Conservation (phyloP, 2,113 vertebrate species). For the Perca fluviatilis region DNA sequence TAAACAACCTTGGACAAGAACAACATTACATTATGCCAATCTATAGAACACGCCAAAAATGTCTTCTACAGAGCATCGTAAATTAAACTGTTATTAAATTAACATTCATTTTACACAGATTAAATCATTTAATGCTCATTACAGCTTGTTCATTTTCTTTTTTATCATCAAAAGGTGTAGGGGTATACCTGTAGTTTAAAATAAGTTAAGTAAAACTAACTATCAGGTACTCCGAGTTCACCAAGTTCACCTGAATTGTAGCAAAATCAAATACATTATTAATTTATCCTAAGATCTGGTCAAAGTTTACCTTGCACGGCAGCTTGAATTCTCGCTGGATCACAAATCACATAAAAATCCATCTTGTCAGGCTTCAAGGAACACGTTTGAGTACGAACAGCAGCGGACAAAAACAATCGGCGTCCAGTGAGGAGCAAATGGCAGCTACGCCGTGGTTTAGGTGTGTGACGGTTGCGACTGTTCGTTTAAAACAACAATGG, state of each 20-base stretch:
- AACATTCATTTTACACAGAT: background rate
- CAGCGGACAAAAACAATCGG: too few relatives aligned
- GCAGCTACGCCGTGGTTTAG: too few relatives aligned
- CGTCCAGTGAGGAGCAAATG: too few relatives aligned
- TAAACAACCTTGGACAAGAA: constrained; percentile 50
- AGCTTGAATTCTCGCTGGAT: too few relatives aligned
- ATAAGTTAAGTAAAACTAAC: background rate
- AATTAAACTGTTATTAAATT: background rate
- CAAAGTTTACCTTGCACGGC: background rate
- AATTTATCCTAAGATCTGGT: background rate
- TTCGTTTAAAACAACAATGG: too few relatives aligned
- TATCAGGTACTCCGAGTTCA: background rate
- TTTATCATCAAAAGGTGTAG: background rate
- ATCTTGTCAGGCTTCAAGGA: too few relatives aligned
- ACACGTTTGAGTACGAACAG: too few relatives aligned
- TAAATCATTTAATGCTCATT: background rate
- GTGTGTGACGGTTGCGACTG: too few relatives aligned
- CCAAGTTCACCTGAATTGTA: background rate
- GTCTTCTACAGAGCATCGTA: background rate
- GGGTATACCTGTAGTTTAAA: background rate
- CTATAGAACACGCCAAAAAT: background rate
- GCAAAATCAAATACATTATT: background rate
- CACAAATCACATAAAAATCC: too few relatives aligned
- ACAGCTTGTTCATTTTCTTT: background rate
- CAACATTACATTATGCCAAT: constrained; percentile 19